phyloP scores from a whole-genome alignment of 1,140 invertebrate genomes.

The Drosophila sulfurigaster region DNA sequence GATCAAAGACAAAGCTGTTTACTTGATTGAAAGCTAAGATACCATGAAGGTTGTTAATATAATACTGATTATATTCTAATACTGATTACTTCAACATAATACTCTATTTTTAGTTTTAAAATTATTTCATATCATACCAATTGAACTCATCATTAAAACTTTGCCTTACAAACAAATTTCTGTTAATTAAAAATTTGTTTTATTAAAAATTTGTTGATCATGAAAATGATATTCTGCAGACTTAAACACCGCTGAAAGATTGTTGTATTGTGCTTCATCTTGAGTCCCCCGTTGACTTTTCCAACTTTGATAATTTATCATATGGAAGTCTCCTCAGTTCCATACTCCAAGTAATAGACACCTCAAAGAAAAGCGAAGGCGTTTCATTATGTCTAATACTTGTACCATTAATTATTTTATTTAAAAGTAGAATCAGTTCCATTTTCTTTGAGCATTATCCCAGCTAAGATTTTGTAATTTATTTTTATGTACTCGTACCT shows the following conservation, averaged over 20 bases:
- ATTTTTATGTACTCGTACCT: slow-evolving; percentile 58
- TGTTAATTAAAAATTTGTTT: too few species aligned
- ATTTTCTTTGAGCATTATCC: slow-evolving; percentile 56
- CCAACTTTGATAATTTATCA: slow-evolving; percentile 20
- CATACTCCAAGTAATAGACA: slow-evolving; percentile 4
- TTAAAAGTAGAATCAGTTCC: slow-evolving; percentile 22
- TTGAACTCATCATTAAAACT: too few species aligned
- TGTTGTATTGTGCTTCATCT: background rate
- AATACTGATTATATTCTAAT: too few species aligned
- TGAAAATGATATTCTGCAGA: too few species aligned
- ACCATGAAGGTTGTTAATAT: too few species aligned
- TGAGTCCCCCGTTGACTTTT: slow-evolving; percentile 4
- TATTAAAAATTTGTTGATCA: too few species aligned
- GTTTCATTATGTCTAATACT: slow-evolving; percentile 34
- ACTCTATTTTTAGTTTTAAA: too few species aligned
- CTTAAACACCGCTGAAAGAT: too few species aligned
- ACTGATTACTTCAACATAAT: too few species aligned
- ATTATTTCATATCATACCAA: too few species aligned
- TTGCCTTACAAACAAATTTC: too few species aligned
- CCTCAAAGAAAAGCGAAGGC: slow-evolving; percentile 29
- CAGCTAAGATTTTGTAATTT: slow-evolving; percentile 73
- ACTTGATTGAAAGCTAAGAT: too few species aligned
- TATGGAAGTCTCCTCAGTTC: background rate
- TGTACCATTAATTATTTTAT: slow-evolving; percentile 66
- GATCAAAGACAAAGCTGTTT: slow-evolving; percentile 7